Conservation (phyloP, 2,888 invertebrate species). For the Apodemia hepburni region DNA sequence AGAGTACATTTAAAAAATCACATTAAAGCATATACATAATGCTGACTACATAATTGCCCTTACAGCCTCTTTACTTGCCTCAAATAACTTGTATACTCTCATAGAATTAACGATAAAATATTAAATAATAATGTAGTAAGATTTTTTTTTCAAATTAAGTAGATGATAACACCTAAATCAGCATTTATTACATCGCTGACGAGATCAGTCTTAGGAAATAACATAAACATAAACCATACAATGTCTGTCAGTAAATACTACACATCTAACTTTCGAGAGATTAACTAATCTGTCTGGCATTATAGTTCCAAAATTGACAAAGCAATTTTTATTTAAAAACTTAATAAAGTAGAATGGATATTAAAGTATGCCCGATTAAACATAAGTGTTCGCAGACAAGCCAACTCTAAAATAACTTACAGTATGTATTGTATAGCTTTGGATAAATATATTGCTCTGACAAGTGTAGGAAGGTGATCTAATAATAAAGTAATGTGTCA, state of each 20-base stretch:
- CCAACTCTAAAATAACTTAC: no score
- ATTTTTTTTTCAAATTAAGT: constrained; percentile 42
- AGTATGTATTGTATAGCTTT: no score
- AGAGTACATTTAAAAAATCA: constrained; percentile 81
- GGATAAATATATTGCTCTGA: no score
- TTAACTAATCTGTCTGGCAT: background rate
- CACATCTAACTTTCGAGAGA: background rate
- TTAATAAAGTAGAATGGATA: no score
- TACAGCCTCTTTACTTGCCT: constrained; percentile 58
- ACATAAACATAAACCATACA: constrained; percentile 1
- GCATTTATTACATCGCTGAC: constrained; percentile 24
- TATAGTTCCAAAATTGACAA: no score
- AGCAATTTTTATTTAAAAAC: no score
- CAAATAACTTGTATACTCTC: constrained; percentile 46
- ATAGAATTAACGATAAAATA: constrained; percentile 68
- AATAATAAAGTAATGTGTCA: no score
- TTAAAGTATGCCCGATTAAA: no score
- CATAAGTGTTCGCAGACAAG: no score
- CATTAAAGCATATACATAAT: constrained; percentile 81
- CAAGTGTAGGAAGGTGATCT: no score
- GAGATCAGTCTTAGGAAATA: constrained; percentile 32
- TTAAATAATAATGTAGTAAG: constrained; percentile 43
- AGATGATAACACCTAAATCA: constrained; percentile 38
- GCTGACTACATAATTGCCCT: constrained; percentile 78
- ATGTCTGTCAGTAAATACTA: background rate